Evolutionary conservation across 2,113 vertebrate species (phyloP), one percentile per base, ranked within the genome.

Genomic region (Bettongia penicillata): DNA sequence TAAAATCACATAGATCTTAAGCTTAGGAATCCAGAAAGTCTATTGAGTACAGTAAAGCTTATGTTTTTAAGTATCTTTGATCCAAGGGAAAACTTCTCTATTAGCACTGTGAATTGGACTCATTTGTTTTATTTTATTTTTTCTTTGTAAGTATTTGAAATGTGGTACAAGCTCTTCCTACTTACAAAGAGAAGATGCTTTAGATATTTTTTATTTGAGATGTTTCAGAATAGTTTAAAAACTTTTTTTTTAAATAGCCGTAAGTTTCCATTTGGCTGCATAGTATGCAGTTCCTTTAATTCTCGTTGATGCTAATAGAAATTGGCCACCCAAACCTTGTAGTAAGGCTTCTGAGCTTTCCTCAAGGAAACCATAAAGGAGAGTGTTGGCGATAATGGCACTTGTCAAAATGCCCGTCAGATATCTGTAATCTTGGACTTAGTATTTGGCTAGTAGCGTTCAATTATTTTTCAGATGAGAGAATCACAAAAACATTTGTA

Each of bases 1-100:
- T 98, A 98, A 98, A 98, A 98, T 98, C 97, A 31, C 96, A 96
- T 96, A 97, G 95, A 97, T 97, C 97, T 24, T 96, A 51, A 96
- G 96, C 95, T 97, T 97, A 95, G 90, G 97, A 98, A 97, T 98
- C 94, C 98, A 91, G 97, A 98, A 98, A 98, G 98, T 98, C 98
- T 98, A 96, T 96, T 50, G 94, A 96, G 91, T 95, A 93, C 95
- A 97, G 89, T 95, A 96, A 96, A 98, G 92, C 31, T 53, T 95
- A 90, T 96, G 23, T 95, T 97, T 84, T 96, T 94, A 95, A 95
- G 93, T 96, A 68, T 97, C 24, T 96, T 98, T 95, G 96, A 93
- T 96, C 98, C 97, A 96, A 98, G 93, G 52, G 95, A 97, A 97
- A 96, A 95, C 51, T 57, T 51, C 53, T 92, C 93, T 95, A 91